A percentile compares a stretch with the other conserved stretches of the same genome.
These are phyloP conservation scores for Deroptyus accipitrinus DNA, from an alignment of 2,113 vertebrate genomes.

Conservation along the genomic window DNA sequence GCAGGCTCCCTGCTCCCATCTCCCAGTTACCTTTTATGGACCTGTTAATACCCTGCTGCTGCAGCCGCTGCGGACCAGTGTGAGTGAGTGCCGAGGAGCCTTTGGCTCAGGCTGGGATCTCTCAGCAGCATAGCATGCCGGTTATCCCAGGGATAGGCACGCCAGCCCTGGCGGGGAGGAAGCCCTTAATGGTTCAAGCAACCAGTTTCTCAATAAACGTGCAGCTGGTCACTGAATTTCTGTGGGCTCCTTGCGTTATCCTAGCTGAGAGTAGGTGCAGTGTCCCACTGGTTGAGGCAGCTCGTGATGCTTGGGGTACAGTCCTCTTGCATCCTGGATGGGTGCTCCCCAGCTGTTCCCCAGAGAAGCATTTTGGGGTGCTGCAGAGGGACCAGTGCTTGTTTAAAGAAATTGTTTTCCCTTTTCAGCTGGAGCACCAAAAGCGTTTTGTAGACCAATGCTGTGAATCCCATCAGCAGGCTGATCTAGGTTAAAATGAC, in stretches of 20 bases:
- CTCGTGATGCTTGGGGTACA: fast-evolving
- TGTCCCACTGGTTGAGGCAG: background rate
- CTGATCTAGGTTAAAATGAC: background rate
- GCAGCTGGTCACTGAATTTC: background rate
- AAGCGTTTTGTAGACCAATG: background rate
- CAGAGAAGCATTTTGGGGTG: background rate
- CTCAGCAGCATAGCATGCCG: fast-evolving
- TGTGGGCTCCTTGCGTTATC: fast-evolving
- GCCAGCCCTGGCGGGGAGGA: fast-evolving
- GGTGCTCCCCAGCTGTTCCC: background rate
- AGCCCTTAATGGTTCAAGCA: background rate
- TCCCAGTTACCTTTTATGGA: constrained; percentile 58
- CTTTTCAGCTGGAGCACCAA: background rate
- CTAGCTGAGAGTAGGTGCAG: fast-evolving
- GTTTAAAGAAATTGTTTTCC: background rate
- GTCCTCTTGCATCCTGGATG: background rate
- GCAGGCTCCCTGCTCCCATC: background rate
- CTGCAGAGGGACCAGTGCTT: background rate
- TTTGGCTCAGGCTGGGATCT: background rate
- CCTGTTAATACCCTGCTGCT: constrained; percentile 12
- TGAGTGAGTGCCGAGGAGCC: background rate
- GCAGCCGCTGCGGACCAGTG: background rate
- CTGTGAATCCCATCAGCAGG: background rate
- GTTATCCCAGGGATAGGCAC: background rate
- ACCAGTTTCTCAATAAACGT: background rate